Evolutionary conservation across 2,888 invertebrate species (phyloP), one percentile per base, ranked within the genome.

Genomic region (Agrotis exclamationis): DNA sequence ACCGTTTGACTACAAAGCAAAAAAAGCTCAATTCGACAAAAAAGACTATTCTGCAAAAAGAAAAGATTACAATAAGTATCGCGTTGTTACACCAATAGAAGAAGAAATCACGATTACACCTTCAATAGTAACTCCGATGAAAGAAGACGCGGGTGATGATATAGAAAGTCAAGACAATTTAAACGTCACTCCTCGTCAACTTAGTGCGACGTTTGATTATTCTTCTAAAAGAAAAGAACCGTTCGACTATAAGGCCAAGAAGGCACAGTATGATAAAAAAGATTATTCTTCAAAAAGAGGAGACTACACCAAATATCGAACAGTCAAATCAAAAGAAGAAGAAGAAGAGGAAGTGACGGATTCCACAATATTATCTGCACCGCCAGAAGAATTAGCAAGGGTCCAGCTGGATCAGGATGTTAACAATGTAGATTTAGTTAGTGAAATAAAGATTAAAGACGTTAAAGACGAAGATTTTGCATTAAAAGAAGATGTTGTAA

Each of bases 181-280:
- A 11, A 18, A 47, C 16, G 11, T 14, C 7, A 45, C 14, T 13
- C 76, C 80, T 33, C 70, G 33, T 48, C 24, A 63, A 4, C 28
- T 75, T 16, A 64, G 64, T 50, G 4, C 65, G 7, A 70, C 56
- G 44, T 59, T 39, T n/a, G 76, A 78, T 53, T 70, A 74, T 51
- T 50, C 74, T 3, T 51, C 80, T 53, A 51, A 70, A 53, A 60
- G 24, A 33, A 69, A 53, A 33, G 63, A 83, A 70, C 68, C 75
- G n/a, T 81, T 84, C 76, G 84, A 87, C 60, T 85, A 86, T 58
- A 76, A 76, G 58, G 76, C 77, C 7, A 89, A 85, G 73, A 87
- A 83, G 66, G 79, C 79, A 18, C 75, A 86, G 45, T 88, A 70
- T 28, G 71, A 75, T 20, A 86, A 85, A 69, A 68, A 82, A 53